Conservation (phyloP, 2,888 invertebrate genomes). For the Tridacna gigas region DNA sequence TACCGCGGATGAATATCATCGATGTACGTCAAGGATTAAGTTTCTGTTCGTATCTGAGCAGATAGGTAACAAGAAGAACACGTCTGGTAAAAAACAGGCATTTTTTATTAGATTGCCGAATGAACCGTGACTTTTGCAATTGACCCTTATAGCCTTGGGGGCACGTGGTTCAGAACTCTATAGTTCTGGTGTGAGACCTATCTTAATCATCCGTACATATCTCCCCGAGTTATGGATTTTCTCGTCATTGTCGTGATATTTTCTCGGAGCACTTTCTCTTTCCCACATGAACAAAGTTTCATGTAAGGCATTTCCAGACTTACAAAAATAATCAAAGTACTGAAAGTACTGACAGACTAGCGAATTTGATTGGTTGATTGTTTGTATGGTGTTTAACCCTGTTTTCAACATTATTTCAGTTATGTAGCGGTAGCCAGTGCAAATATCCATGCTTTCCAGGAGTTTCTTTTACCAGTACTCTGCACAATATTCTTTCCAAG, state of each 20-base stretch:
- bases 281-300: neutral
- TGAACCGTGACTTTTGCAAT: constrained; percentile 54
- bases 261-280: neutral
- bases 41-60: constrained; percentile 22
- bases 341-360: no score
- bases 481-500: no score
- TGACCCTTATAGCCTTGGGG: constrained; percentile 59
- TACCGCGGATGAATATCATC: constrained; percentile 47
- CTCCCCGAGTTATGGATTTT: constrained; percentile 51
- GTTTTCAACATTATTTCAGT: no score
- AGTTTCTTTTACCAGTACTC: no score
- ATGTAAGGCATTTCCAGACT: no score
- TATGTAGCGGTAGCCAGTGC: no score
- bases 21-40: constrained; percentile 24
- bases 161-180: constrained; percentile 49
- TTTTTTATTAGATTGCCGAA: constrained; percentile 60
- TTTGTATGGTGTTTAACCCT: no score
- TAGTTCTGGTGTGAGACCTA: constrained; percentile 41
- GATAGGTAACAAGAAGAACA: constrained; percentile 56
- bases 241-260: neutral
- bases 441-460: no score
- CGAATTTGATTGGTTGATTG: no score
- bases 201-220: constrained; percentile 60
- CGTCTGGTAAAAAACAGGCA: constrained; percentile 55
- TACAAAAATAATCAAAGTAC: no score